Percentiles rank a stretch among this genome's conserved stretches.
Evolutionary conservation across 1,140 invertebrate species (phyloP).

Genomic region (Drosophila pruinosa): DNA sequence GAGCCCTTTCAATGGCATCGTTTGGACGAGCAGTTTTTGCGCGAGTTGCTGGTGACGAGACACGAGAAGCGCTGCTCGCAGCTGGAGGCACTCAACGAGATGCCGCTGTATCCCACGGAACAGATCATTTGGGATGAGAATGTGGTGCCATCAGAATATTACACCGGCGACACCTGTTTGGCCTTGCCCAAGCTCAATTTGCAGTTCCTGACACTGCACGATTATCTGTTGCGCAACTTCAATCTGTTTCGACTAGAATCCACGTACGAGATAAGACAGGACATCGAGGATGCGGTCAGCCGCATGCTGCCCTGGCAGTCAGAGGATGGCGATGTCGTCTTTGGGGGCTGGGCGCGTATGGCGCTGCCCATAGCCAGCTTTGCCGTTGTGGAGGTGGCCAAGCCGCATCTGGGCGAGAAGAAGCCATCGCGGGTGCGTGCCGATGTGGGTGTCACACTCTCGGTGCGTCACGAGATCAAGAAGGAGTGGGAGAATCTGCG

Average conservation of each 20-base stretch:
- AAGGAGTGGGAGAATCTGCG: slow-evolving; percentile 98
- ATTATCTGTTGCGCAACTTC: slow-evolving; percentile 99
- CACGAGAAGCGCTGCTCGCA: slow-evolving; percentile 96
- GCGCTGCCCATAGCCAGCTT: slow-evolving; percentile 97
- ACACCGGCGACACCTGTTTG: slow-evolving; percentile 96
- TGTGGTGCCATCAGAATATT: slow-evolving; percentile 98
- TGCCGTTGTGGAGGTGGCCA: slow-evolving; percentile 96
- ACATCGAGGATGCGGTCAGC: slow-evolving; percentile 98
- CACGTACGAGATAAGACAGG: slow-evolving; percentile 99
- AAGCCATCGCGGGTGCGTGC: slow-evolving; percentile 96
- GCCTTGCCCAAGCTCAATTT: slow-evolving; percentile 99
- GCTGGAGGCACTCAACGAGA: slow-evolving; percentile 96
- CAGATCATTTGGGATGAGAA: slow-evolving; percentile 99
- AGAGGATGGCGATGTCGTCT: slow-evolving; percentile 94
- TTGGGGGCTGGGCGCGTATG: slow-evolving; percentile 99
- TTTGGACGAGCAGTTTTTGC: slow-evolving; percentile 90
- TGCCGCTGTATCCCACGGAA: slow-evolving; percentile 99
- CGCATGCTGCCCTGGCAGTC: slow-evolving; percentile 96
- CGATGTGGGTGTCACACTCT: slow-evolving; percentile 96
- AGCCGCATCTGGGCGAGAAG: slow-evolving; percentile 95
- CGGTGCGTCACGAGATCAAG: slow-evolving; percentile 95
- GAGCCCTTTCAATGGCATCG: slow-evolving; percentile 89
- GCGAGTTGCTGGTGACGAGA: slow-evolving; percentile 92
- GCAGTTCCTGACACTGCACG: slow-evolving; percentile 99
- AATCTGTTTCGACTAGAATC: slow-evolving; percentile 99